Evolutionary conservation across 2,888 invertebrate genomes (phyloP).

Genomic region (Philhelius pedissequus): DNA sequence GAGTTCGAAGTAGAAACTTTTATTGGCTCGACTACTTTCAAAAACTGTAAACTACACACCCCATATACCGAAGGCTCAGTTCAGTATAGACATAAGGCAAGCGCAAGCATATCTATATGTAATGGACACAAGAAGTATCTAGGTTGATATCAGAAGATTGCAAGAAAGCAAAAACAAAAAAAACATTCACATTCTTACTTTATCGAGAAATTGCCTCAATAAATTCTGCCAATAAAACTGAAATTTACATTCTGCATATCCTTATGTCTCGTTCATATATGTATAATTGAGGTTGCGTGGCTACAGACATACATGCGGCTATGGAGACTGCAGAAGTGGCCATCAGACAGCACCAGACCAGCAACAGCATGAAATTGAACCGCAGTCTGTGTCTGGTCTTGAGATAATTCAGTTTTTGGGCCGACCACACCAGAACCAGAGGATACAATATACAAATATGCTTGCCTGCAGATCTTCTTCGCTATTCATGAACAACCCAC

Average conservation of each 20-base stretch:
- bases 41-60: neutral
- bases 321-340: conserved; percentile 13
- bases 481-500: neutral
- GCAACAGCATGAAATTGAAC: conserved; percentile 40
- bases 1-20: no score
- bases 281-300: conserved; percentile 3
- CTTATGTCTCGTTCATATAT: conserved; percentile 1
- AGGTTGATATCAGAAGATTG: neutral
- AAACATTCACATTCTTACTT: conserved; percentile 16
- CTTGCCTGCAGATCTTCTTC: neutral
- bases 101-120: neutral
- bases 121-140: conserved; percentile 26
- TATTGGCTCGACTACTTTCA: neutral
- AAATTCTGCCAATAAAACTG: conserved; percentile 61
- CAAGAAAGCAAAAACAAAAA: neutral
- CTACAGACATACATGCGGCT: neutral
- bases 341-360: conserved; percentile 1
- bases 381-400: conserved; percentile 13
- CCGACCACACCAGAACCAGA: conserved; percentile 14
- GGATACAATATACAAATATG: neutral
- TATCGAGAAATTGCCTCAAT: conserved; percentile 49
- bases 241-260: conserved; percentile 58
- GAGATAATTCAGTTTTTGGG: conserved; percentile 37
- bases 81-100: neutral
- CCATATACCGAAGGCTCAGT: neutral